These are phyloP conservation scores for Heliconius himera DNA, from an alignment of 1,140 invertebrate species.

Conservation along the genomic window DNA sequence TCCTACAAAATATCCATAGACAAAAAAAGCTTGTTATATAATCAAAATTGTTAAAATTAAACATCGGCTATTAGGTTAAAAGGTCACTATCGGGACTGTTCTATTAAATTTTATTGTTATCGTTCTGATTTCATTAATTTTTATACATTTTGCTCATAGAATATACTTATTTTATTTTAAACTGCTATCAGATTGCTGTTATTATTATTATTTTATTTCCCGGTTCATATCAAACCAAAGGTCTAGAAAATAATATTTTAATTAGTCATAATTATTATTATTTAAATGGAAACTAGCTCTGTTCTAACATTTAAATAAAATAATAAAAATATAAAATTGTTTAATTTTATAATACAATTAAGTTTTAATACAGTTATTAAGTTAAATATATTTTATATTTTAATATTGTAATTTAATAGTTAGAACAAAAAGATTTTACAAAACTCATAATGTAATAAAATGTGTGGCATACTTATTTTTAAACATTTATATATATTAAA, in stretches of 20 bases:
- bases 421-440: not conserved
- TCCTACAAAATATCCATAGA: too few species aligned
- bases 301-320: too few species aligned
- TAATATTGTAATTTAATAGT: not conserved
- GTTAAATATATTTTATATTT: not conserved
- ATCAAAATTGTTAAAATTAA: not conserved
- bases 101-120: not conserved
- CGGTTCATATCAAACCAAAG: not conserved
- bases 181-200: not conserved
- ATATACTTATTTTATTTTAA: not conserved
- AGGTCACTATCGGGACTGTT: constrained; percentile 1
- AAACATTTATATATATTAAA: too few species aligned
- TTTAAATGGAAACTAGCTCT: not conserved
- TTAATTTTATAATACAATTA: too few species aligned
- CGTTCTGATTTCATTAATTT: not conserved
- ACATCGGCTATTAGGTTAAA: not conserved
- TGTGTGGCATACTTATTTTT: too few species aligned
- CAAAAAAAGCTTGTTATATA: too few species aligned
- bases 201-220: not conserved
- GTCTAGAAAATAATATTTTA: not conserved
- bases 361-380: too few species aligned
- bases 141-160: not conserved
- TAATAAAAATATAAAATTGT: too few species aligned
- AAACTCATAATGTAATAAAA: too few species aligned
- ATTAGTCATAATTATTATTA: not conserved